These are phyloP conservation scores for Drosophila rubida DNA, from an alignment of 2,888 invertebrate genomes.

Conservation along the genomic window DNA sequence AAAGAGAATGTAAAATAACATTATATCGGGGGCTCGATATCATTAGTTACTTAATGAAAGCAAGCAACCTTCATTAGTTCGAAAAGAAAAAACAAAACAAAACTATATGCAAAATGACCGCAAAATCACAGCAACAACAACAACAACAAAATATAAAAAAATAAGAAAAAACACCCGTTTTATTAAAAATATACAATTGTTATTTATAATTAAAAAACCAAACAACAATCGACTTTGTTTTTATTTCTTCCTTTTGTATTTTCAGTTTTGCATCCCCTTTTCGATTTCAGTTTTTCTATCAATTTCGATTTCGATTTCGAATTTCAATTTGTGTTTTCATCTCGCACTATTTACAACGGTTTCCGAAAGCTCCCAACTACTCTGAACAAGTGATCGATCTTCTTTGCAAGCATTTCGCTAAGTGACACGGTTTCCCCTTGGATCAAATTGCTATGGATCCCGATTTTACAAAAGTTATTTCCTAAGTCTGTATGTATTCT, in stretches of 20 bases:
- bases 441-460: constrained; percentile 45
- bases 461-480: constrained; percentile 10
- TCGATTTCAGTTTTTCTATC: neutral
- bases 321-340: constrained; percentile 13
- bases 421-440: constrained; percentile 62
- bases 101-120: constrained; percentile 47
- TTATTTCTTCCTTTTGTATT: constrained; percentile 64
- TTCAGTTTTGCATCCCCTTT: constrained; percentile 10
- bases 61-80: constrained; percentile 43
- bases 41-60: constrained; percentile 34
- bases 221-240: constrained; percentile 71
- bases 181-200: constrained; percentile 84
- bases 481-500: constrained; percentile 11
- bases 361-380: constrained; percentile 28
- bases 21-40: constrained; percentile 53
- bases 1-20: constrained; percentile 27
- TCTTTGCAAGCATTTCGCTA: constrained; percentile 51
- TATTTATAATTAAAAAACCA: constrained; percentile 84
- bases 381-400: constrained; percentile 9
- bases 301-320: constrained; percentile 16
- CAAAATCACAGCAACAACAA: constrained; percentile 58
- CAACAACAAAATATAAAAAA: constrained; percentile 36
- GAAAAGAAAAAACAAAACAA: neutral
- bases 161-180: constrained; percentile 65
- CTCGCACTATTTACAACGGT: constrained; percentile 40